A percentile compares a stretch with the other conserved stretches of the same genome.
Conservation (phyloP, 2,113 vertebrate genomes). For the Tupaia tana region DNA sequence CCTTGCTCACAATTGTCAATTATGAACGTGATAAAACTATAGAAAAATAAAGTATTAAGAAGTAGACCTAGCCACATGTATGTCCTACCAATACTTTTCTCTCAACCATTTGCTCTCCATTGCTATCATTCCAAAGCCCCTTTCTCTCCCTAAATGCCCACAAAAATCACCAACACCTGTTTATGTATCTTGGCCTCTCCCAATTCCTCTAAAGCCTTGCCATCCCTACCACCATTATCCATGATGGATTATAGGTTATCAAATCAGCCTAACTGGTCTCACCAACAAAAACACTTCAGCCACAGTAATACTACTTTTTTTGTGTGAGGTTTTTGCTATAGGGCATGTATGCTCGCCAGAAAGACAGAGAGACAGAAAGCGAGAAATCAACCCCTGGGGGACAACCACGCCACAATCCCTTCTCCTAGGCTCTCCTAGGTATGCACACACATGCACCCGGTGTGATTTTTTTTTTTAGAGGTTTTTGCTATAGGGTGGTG, state of each 20-base stretch:
- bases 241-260: background rate
- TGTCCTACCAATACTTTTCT: background rate
- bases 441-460: no score
- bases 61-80: background rate
- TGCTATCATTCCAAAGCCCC: background rate
- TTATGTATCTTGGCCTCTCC: background rate
- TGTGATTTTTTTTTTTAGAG: no score
- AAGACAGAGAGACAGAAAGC: no score
- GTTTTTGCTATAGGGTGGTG: no score
- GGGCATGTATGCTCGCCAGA: no score
- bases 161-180: background rate
- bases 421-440: no score
- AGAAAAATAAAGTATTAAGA: background rate
- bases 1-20: background rate
- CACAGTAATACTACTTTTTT: background rate
- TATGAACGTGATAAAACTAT: background rate
- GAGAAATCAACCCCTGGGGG: no score
- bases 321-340: no score
- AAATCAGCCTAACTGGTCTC: background rate
- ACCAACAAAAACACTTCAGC: background rate
- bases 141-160: background rate
- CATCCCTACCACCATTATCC: background rate
- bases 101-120: background rate
- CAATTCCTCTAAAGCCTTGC: background rate
- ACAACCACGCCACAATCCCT: no score